These are phyloP conservation scores for Achroia grisella DNA, from an alignment of 1,140 invertebrate genomes.

Conservation along the genomic window DNA sequence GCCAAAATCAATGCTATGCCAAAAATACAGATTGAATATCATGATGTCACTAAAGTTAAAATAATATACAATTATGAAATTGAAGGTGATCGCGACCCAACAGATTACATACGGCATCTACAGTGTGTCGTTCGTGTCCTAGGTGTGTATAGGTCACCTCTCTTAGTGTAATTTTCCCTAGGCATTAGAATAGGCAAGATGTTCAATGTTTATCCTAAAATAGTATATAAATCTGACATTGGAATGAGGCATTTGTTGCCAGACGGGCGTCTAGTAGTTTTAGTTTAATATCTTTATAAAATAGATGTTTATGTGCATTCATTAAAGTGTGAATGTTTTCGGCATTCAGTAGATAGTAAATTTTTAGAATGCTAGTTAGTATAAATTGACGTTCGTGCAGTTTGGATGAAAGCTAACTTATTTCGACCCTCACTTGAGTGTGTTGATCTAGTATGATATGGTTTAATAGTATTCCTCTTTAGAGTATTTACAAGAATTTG, in stretches of 20 bases:
- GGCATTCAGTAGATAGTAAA: slow-evolving; percentile 69
- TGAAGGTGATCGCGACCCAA: no score
- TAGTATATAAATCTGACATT: slow-evolving; percentile 18
- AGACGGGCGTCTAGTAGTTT: slow-evolving; percentile 44
- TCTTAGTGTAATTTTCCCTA: background rate
- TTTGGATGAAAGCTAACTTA: slow-evolving; percentile 32
- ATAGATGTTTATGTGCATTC: slow-evolving; percentile 64
- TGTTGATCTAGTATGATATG: background rate
- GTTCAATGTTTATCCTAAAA: background rate
- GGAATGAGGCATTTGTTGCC: slow-evolving; percentile 42
- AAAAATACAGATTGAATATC: no score
- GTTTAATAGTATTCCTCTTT: slow-evolving; percentile 19
- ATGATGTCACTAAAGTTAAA: no score
- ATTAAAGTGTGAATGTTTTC: slow-evolving; percentile 54
- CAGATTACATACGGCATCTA: no score
- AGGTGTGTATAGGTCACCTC: no score
- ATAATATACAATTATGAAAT: no score
- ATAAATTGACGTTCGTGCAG: slow-evolving; percentile 57
- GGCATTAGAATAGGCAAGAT: slow-evolving; percentile 7
- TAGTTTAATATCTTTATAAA: slow-evolving; percentile 65
- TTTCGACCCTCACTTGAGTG: background rate
- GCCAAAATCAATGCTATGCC: no score
- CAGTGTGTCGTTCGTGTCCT: no score
- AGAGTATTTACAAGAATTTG: slow-evolving; percentile 10
- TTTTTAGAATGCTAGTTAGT: slow-evolving; percentile 71